Conservation (phyloP, 1,140 invertebrate species). For the Drosophila triauraria region DNA sequence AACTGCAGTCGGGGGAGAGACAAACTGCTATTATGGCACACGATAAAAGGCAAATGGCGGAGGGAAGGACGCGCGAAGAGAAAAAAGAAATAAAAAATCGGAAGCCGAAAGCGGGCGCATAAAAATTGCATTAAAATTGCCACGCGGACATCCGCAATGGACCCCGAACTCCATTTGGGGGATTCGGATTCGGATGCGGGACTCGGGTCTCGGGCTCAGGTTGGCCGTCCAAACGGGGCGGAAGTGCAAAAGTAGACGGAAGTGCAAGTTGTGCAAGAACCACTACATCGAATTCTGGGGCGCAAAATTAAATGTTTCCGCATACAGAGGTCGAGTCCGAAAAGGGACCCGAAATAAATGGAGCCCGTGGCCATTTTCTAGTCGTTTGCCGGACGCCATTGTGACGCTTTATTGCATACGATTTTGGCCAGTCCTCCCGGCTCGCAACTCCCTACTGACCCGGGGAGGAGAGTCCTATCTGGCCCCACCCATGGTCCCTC, state of each 20-base stretch:
- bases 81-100: conserved; percentile 60
- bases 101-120: conserved; percentile 75
- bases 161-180: conserved; percentile 35
- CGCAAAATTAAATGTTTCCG: conserved; percentile 76
- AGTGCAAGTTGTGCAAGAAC: conserved; percentile 77
- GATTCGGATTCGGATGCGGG: background rate
- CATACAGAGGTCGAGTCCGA: conserved; percentile 9
- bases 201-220: conserved; percentile 9
- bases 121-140: conserved; percentile 83
- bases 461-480: background rate
- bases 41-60: conserved; percentile 50
- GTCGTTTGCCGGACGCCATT: conserved; percentile 72
- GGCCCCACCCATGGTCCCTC: conserved; percentile 1
- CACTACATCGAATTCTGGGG: conserved; percentile 44
- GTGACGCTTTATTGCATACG: conserved; percentile 74
- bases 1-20: conserved; percentile 31
- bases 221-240: conserved; percentile 33
- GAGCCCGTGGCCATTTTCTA: conserved; percentile 61
- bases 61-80: conserved; percentile 10
- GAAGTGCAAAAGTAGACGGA: conserved; percentile 81
- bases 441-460: background rate
- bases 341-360: conserved; percentile 16
- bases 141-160: conserved; percentile 75
- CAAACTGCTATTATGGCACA: conserved; percentile 52
- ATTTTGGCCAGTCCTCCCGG: conserved; percentile 38